These are phyloP conservation scores for Zonotrichia leucophrys DNA, from an alignment of 2,113 vertebrate species.

Conservation along the genomic window DNA sequence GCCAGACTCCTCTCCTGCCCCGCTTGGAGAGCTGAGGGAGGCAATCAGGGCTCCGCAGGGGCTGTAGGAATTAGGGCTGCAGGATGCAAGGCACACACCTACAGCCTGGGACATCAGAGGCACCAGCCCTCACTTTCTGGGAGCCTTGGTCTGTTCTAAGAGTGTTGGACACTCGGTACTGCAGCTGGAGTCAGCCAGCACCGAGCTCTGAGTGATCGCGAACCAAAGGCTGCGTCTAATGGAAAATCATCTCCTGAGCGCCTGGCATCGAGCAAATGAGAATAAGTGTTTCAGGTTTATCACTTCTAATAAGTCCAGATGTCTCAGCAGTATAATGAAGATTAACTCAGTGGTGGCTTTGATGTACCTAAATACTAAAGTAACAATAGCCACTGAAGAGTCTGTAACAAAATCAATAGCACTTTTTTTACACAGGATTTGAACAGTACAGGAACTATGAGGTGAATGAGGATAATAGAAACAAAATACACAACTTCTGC, in stretches of 20 bases:
- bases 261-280: not conserved
- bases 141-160: not conserved
- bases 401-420: not conserved
- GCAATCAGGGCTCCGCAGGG: not conserved
- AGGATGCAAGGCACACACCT: accelerated
- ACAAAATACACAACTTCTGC: not conserved
- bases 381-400: not conserved
- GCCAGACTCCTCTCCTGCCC: not conserved
- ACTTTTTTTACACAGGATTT: not conserved
- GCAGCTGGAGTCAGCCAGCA: not conserved
- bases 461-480: not conserved
- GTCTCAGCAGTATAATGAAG: not conserved
- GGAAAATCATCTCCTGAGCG: not conserved
- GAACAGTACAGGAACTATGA: not conserved
- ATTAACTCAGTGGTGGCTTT: not conserved
- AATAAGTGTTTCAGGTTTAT: not conserved
- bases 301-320: not conserved
- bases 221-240: not conserved
- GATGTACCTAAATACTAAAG: not conserved
- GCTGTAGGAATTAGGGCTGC: not conserved
- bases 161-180: not conserved
- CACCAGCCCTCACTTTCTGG: not conserved
- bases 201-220: accelerated
- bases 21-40: not conserved
- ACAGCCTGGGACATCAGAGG: not conserved